Percentiles rank a stretch among this genome's conserved stretches.
Evolutionary conservation across 2,888 invertebrate genomes (phyloP).

Genomic region (Resseliella maxima): DNA sequence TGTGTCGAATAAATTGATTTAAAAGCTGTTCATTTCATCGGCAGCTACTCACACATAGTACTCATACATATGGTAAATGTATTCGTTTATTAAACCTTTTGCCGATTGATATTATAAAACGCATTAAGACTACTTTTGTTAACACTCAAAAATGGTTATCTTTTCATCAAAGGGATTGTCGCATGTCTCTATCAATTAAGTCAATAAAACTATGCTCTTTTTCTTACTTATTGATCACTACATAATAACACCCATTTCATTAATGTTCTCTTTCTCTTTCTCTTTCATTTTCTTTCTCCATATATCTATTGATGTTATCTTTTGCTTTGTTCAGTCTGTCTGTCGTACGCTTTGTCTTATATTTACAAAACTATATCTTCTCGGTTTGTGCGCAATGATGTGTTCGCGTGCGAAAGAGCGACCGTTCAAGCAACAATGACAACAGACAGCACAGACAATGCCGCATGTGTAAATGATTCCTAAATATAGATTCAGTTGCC

Average conservation of each 20-base stretch:
- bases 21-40: neutral
- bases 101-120: neutral
- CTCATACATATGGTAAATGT: neutral
- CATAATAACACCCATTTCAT: neutral
- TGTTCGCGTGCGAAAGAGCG: neutral
- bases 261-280: too few relatives aligned
- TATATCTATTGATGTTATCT: neutral
- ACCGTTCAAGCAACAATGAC: neutral
- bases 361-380: conserved; percentile 43
- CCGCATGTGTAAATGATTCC: neutral
- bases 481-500: neutral
- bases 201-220: conserved; percentile 3
- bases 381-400: neutral
- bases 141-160: neutral
- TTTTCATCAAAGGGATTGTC: neutral
- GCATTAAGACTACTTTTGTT: neutral
- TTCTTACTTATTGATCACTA: neutral
- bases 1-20: conserved; percentile 22
- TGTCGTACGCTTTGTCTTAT: neutral
- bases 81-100: conserved; percentile 15
- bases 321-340: neutral
- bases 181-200: conserved; percentile 1
- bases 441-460: conserved; percentile 13
- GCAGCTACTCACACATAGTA: neutral
- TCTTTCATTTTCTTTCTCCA: too few relatives aligned